Percentiles rank a stretch among this genome's conserved stretches.
phyloP scores from a whole-genome alignment of 2,888 invertebrate species.

The Chymomyza procnemis region DNA sequence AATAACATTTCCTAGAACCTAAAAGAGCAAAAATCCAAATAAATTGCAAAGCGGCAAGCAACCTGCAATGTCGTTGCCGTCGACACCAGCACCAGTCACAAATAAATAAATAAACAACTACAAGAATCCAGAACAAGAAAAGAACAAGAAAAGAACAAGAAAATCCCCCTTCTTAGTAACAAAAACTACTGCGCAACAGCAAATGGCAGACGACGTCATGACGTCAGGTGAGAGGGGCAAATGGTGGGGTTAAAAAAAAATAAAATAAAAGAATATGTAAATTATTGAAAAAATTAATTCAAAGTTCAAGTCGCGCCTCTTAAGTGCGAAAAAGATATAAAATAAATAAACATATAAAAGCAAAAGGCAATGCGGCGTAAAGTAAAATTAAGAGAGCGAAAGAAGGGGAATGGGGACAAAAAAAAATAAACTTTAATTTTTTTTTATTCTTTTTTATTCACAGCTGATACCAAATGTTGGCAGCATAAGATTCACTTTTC shows the following conservation, averaged over 20 bases:
- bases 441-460: conserved; percentile 55
- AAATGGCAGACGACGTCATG: conserved; percentile 12
- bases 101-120: conserved; percentile 57
- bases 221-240: background rate
- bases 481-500: conserved; percentile 53
- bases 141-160: conserved; percentile 12
- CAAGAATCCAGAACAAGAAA: conserved; percentile 17
- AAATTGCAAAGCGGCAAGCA: conserved; percentile 36
- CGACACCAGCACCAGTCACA: conserved; percentile 34
- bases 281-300: conserved; percentile 70
- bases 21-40: conserved; percentile 30
- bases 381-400: conserved; percentile 8
- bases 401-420: background rate
- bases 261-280: conserved; percentile 51
- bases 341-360: conserved; percentile 25
- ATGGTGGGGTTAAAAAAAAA: background rate
- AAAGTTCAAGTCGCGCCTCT: conserved; percentile 71
- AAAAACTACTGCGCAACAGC: background rate
- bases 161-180: background rate
- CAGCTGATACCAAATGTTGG: conserved; percentile 39
- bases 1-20: background rate
- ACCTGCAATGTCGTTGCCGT: conserved; percentile 41
- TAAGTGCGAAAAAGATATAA: conserved; percentile 56
- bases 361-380: conserved; percentile 21
- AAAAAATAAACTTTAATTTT: conserved; percentile 39